Evolutionary conservation across 1,140 invertebrate genomes (phyloP).

Genomic region (Euwallacea similis): DNA sequence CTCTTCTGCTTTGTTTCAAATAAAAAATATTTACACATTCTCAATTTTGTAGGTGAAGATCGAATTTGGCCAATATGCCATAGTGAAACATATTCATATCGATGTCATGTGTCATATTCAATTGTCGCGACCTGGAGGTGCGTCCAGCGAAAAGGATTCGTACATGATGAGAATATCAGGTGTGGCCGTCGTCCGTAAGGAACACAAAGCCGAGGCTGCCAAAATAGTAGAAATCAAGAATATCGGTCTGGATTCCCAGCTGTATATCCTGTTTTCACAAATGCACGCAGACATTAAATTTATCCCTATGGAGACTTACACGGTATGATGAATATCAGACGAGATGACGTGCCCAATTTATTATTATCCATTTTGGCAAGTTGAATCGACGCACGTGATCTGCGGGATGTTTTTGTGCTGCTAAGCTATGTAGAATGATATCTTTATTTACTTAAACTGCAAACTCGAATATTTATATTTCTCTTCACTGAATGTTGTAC

Average conservation of each 20-base stretch:
- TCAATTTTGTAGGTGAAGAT: conserved; percentile 35
- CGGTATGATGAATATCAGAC: neutral
- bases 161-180: conserved; percentile 67
- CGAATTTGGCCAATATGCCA: conserved; percentile 54
- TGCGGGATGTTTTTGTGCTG: too few relatives aligned
- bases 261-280: conserved; percentile 65
- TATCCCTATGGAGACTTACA: conserved; percentile 52
- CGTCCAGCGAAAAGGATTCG: conserved; percentile 59
- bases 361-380: too few relatives aligned
- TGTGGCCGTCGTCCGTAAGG: conserved; percentile 64
- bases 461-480: too few relatives aligned
- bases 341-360: too few relatives aligned
- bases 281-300: conserved; percentile 66
- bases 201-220: conserved; percentile 56
- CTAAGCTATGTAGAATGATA: too few relatives aligned
- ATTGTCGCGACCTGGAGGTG: conserved; percentile 60
- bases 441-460: too few relatives aligned
- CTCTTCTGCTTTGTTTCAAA: neutral
- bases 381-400: too few relatives aligned
- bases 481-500: too few relatives aligned
- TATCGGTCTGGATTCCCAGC: conserved; percentile 67
- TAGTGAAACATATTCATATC: conserved; percentile 66
- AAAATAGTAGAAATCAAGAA: conserved; percentile 63
- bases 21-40: neutral
- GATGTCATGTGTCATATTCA: conserved; percentile 67